These are phyloP conservation scores for Microctonus brassicae DNA, from an alignment of 2,888 invertebrate genomes.

Conservation along the genomic window DNA sequence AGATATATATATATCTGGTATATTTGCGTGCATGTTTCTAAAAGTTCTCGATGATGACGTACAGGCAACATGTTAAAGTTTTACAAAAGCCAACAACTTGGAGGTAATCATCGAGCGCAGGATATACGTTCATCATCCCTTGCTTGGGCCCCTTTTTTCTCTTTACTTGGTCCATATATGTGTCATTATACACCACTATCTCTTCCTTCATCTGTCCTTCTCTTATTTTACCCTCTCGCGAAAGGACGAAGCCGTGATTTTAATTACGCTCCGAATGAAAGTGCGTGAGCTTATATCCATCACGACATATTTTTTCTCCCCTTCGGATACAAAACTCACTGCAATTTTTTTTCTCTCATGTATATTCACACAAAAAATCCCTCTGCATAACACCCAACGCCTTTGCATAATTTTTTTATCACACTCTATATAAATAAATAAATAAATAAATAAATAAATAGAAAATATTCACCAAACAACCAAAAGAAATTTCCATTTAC, in stretches of 20 bases:
- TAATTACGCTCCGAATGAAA: constrained; percentile 67
- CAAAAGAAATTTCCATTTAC: too few species aligned
- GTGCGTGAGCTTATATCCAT: constrained; percentile 51
- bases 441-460: too few species aligned
- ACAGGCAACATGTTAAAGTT: constrained; percentile 11
- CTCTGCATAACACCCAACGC: neutral
- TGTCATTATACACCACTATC: constrained; percentile 17
- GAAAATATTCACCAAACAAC: too few species aligned
- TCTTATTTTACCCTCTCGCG: constrained; percentile 43
- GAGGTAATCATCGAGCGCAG: constrained; percentile 27
- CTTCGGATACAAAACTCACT: neutral
- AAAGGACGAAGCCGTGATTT: constrained; percentile 63
- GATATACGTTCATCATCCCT: constrained; percentile 14
- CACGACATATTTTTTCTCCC: neutral
- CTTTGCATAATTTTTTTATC: too few species aligned
- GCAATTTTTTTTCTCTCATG: neutral
- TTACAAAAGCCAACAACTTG: constrained; percentile 22
- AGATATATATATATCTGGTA: neutral
- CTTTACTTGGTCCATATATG: neutral
- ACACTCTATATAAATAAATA: too few species aligned
- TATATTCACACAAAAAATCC: neutral
- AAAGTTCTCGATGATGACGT: constrained; percentile 22
- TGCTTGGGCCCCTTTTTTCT: neutral
- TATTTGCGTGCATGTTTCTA: neutral
- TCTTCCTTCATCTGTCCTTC: constrained; percentile 26